A percentile compares a stretch with the other conserved stretches of the same genome.
phyloP scores from a whole-genome alignment of 2,888 invertebrate species.

The Callyntrura guangdongensis region DNA sequence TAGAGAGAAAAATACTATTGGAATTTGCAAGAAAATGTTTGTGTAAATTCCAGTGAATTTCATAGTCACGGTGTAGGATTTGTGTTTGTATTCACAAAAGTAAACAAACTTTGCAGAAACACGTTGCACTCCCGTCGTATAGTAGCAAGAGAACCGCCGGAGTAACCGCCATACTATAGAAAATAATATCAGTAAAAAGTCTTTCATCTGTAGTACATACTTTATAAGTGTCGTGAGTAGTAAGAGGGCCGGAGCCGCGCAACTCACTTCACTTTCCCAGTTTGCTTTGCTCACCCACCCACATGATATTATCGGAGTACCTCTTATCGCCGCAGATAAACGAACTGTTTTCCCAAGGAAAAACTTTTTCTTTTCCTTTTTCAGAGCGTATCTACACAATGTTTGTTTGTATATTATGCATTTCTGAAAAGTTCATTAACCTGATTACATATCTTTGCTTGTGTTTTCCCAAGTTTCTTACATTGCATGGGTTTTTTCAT shows the following conservation, averaged over 20 bases:
- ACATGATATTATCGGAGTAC: constrained; percentile 19
- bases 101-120: constrained; percentile 16
- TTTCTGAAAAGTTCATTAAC: constrained; percentile 57
- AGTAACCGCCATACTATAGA: not conserved
- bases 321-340: not conserved
- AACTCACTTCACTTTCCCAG: constrained; percentile 9
- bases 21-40: not conserved
- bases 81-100: not conserved
- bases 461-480: not conserved
- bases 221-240: not conserved
- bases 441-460: constrained; percentile 51
- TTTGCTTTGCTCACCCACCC: constrained; percentile 38
- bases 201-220: not conserved
- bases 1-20: not conserved
- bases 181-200: not conserved
- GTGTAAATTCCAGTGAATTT: constrained; percentile 22
- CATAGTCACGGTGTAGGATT: not conserved
- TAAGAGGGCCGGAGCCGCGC: not conserved
- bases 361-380: constrained; percentile 49
- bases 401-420: constrained; percentile 42
- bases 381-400: not conserved
- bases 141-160: too few species aligned
- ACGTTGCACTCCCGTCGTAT: not conserved
- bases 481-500: not conserved
- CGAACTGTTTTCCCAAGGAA: constrained; percentile 18